A percentile compares a stretch with the other conserved stretches of the same genome.
These are phyloP conservation scores for Montipora efflorescens DNA, from an alignment of 64 coral and sea anemone species.

Conservation along the genomic window DNA sequence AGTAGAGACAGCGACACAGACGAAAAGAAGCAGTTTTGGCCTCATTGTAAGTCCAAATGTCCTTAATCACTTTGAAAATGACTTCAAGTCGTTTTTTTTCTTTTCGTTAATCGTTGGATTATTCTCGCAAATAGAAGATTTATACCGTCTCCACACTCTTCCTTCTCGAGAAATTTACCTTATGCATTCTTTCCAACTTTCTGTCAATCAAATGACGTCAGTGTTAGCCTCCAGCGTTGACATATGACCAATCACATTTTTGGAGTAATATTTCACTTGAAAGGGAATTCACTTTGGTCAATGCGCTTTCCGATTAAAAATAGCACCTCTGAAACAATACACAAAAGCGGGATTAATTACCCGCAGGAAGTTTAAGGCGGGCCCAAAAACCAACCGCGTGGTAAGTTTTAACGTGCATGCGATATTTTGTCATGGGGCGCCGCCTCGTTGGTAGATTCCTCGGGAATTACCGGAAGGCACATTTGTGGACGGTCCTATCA, in stretches of 20 bases:
- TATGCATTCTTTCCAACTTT: conserved; percentile 38
- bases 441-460: too few species aligned
- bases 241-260: conserved; percentile 11
- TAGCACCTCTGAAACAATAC: conserved; percentile 1
- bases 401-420: too few species aligned
- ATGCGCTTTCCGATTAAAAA: neutral
- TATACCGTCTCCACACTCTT: neutral
- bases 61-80: neutral
- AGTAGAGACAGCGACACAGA: neutral
- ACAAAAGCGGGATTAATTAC: neutral
- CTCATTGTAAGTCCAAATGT: conserved; percentile 49
- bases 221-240: conserved; percentile 16
- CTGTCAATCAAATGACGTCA: conserved; percentile 97
- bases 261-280: neutral
- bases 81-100: neutral
- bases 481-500: too few species aligned
- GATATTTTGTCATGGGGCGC: too few species aligned
- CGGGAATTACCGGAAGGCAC: too few species aligned
- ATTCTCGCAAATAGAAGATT: neutral
- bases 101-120: neutral
- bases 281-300: neutral
- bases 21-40: conserved; percentile 30
- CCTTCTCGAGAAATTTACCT: neutral
- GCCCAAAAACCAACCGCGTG: too few species aligned
- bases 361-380: too few species aligned